These are phyloP conservation scores for Athene noctua DNA, from an alignment of 2,113 vertebrate genomes.

Conservation along the genomic window DNA sequence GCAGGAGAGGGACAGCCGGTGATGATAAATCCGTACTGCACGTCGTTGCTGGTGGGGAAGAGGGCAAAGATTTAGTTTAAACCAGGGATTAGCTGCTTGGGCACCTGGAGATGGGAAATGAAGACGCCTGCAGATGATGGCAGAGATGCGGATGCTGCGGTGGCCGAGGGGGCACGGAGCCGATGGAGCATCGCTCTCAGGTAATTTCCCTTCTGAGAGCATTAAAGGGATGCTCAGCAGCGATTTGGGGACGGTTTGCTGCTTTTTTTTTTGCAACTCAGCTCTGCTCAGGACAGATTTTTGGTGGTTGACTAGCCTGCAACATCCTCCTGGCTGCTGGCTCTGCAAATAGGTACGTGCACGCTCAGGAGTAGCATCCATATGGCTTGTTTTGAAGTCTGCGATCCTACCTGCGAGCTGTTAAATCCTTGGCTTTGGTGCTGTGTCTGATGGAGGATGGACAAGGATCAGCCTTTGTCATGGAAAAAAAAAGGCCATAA, in stretches of 20 bases:
- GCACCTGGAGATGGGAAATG: background rate
- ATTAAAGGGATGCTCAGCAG: background rate
- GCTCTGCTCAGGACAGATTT: background rate
- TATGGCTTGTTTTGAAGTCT: background rate
- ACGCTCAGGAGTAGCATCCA: fast-evolving
- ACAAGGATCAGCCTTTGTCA: background rate
- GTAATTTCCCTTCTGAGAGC: background rate
- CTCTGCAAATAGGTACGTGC: background rate
- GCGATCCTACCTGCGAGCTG: background rate
- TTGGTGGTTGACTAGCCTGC: background rate
- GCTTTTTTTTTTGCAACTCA: background rate
- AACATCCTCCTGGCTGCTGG: background rate
- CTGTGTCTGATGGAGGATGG: background rate
- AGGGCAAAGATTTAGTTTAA: background rate
- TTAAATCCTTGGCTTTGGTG: background rate
- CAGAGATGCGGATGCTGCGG: background rate
- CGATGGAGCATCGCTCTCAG: background rate
- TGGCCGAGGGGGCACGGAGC: fast-evolving
- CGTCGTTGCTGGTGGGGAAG: background rate
- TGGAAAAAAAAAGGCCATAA: background rate
- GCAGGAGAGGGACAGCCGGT: too few relatives aligned
- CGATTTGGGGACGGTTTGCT: background rate
- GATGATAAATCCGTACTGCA: background rate
- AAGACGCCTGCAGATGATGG: background rate
- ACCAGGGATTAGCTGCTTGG: background rate